Percentiles rank a stretch among this genome's conserved stretches.
Evolutionary conservation across 2,888 invertebrate species (phyloP).

Genomic region (Seira sanloemensis): DNA sequence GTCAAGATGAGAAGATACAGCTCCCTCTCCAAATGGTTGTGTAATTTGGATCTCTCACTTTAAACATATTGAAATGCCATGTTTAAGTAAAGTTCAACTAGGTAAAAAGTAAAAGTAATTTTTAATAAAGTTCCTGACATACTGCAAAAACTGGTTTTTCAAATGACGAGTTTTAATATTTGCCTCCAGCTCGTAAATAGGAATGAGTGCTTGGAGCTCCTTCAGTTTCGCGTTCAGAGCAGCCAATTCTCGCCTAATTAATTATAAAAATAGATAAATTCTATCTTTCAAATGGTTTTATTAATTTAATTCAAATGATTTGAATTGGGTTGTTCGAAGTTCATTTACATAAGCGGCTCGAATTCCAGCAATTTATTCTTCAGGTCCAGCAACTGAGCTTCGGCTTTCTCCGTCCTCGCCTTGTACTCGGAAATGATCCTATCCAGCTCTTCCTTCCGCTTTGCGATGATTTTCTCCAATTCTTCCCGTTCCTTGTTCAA

Average conservation of each 20-base stretch:
- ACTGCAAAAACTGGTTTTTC: constrained; percentile 71
- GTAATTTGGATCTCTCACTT: constrained; percentile 68
- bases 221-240: constrained; percentile 62
- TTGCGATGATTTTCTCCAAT: constrained; percentile 63
- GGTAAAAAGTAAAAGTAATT: no score
- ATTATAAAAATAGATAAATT: no score
- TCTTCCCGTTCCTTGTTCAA: constrained; percentile 63
- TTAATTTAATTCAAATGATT: constrained; percentile 12
- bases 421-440: constrained; percentile 55
- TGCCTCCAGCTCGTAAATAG: constrained; percentile 68
- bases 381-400: constrained; percentile 55
- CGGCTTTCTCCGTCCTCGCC: constrained; percentile 54
- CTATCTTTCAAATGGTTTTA: no score
- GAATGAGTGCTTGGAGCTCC: constrained; percentile 67
- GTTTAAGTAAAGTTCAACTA: constrained; percentile 18
- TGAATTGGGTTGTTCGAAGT: neutral
- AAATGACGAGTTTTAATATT: constrained; percentile 70
- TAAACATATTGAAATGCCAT: neutral
- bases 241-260: constrained; percentile 64
- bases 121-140: constrained; percentile 23
- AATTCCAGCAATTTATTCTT: constrained; percentile 63
- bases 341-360: constrained; percentile 68
- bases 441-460: constrained; percentile 57
- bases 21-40: constrained; percentile 71
- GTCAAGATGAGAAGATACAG: constrained; percentile 65